Conservation (phyloP, 2,888 invertebrate species). For the Lymantria monacha region DNA sequence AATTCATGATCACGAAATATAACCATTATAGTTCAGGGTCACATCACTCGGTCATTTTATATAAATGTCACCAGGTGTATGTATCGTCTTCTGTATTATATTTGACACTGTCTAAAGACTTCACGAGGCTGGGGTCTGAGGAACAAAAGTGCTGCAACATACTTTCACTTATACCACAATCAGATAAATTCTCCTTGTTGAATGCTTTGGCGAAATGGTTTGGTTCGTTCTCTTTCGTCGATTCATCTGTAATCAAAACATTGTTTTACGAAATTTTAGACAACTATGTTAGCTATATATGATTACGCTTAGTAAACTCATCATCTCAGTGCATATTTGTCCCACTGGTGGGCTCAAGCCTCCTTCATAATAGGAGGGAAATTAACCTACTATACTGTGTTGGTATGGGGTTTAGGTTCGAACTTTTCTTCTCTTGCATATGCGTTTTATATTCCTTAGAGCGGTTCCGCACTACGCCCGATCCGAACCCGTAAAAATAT, state of each 20-base stretch:
- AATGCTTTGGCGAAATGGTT: conserved; percentile 85
- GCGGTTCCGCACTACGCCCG: too few relatives aligned
- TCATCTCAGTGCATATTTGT: too few relatives aligned
- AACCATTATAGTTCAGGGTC: conserved; percentile 9
- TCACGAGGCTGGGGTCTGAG: conserved; percentile 75
- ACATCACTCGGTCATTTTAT: conserved; percentile 4
- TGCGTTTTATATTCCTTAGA: too few relatives aligned
- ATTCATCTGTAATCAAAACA: conserved; percentile 61
- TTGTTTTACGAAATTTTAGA: neutral
- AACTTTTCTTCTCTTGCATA: too few relatives aligned
- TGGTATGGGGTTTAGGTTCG: too few relatives aligned
- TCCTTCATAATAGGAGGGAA: too few relatives aligned
- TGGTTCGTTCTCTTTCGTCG: conserved; percentile 72
- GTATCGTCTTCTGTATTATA: conserved; percentile 83
- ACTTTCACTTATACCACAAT: conserved; percentile 88
- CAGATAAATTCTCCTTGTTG: conserved; percentile 92
- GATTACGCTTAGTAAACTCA: too few relatives aligned
- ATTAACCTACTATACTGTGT: too few relatives aligned
- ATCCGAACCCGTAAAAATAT: too few relatives aligned
- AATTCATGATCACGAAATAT: conserved; percentile 44
- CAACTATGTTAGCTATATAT: too few relatives aligned
- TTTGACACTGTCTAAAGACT: conserved; percentile 84
- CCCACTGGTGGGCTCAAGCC: too few relatives aligned
- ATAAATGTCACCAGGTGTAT: conserved; percentile 71
- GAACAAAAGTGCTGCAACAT: conserved; percentile 86